Evolutionary conservation across 2,113 vertebrate species (phyloP), one percentile per base, ranked within the genome.

Genomic region (Raphicerus campestris): DNA sequence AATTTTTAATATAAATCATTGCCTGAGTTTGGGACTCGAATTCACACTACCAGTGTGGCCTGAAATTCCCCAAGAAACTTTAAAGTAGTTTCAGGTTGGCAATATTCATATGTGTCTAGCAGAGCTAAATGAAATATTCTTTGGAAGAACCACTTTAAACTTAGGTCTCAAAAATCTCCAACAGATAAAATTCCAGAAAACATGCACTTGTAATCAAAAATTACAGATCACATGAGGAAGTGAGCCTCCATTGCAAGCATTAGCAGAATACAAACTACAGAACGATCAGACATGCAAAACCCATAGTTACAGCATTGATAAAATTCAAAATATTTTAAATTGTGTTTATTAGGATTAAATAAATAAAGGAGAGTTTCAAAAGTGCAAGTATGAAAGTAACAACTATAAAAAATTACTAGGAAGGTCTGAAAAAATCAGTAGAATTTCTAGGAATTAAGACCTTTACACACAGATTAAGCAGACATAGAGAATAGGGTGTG

Each of bases 11-110:
- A 53, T 47, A 92, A 93, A 81, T 92, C 89, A 81, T 45, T 75
- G 14, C 17, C n/a, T 81, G 51, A 55, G 47, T 93, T 96, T 93
- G 47, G 82, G 45, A 53, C 61, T 51, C 70, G 32, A 91, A 84
- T 87, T 93, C 56, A 49, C 2, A 91, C 51, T 49, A 89, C 42
- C 58, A 42, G 2, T 47, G 11, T 35, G 53, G 14, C 77, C 82
- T 93, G 51, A 84, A 97, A 89, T 87, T 93, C 28, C 16, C 60
- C 51, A 35, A 55, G 26, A 93, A 88, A 95, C 83, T 93, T 32
- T 82, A 88, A 60, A 42, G 28, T 90, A 51, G 49, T 45, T 63
- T 91, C 81, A 94, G n/a, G 58, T 80, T 83, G 86, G 56, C 60
- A n/a, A 45, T 60, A 49, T 17, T 51, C n/a, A 20, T 17, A 70